Evolutionary conservation across 2,888 invertebrate genomes (phyloP).

Genomic region (Alviniconcha strummeri): DNA sequence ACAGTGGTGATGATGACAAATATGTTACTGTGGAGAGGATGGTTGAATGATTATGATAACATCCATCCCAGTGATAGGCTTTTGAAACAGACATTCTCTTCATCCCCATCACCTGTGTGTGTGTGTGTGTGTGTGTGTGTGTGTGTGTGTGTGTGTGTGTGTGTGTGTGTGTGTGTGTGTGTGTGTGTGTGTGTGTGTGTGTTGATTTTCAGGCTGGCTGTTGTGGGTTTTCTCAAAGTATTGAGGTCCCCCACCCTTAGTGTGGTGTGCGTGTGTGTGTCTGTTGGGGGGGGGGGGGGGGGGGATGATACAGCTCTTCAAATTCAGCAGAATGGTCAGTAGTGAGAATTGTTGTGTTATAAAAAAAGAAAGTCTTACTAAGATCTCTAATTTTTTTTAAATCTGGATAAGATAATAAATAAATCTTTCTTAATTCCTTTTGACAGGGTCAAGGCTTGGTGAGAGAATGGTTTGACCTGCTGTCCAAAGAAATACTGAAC

Average conservation of each 20-base stretch:
- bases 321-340: not conserved
- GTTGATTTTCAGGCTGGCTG: not conserved
- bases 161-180: not conserved
- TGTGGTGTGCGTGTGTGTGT: not conserved
- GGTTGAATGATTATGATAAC: not conserved
- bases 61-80: no score
- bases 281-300: not conserved
- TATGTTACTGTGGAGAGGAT: not conserved
- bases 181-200: no score
- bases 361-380: no score
- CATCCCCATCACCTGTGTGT: no score
- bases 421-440: not conserved
- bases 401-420: no score
- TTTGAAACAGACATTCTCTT: no score
- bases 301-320: not conserved
- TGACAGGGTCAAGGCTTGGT: conserved; percentile 68
- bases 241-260: not conserved
- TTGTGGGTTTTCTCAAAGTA: no score
- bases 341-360: not conserved
- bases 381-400: no score
- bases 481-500: conserved; percentile 70
- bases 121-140: no score
- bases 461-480: conserved; percentile 71
- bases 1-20: not conserved
- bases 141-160: no score